A percentile compares a stretch with the other conserved stretches of the same genome.
Conservation (phyloP, 2,888 invertebrate species). For the Beris chalybata region DNA sequence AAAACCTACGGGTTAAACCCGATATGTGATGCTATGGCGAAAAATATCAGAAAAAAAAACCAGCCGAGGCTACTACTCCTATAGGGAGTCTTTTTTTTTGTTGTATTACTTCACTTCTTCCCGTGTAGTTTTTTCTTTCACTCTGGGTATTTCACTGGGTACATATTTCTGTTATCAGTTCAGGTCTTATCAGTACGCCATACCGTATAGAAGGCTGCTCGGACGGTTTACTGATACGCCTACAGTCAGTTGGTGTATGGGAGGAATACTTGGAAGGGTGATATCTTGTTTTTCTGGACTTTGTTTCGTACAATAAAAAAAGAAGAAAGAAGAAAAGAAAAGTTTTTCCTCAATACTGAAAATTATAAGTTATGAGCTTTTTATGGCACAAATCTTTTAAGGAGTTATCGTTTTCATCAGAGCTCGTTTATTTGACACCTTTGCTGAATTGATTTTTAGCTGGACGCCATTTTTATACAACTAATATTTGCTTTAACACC, state of each 20-base stretch:
- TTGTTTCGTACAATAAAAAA: not conserved
- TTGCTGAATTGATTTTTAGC: too few relatives aligned
- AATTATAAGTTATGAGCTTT: constrained; percentile 26
- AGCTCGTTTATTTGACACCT: too few relatives aligned
- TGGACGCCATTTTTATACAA: too few relatives aligned
- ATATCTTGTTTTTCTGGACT: constrained; percentile 1
- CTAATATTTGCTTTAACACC: too few relatives aligned
- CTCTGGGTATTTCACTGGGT: not conserved
- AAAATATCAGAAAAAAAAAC: too few relatives aligned
- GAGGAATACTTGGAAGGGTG: constrained; percentile 5
- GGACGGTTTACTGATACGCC: constrained; percentile 37
- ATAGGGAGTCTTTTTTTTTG: not conserved
- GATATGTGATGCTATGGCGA: too few relatives aligned
- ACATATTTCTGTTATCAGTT: constrained; percentile 10
- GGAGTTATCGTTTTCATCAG: too few relatives aligned
- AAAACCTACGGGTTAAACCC: too few relatives aligned
- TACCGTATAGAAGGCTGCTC: constrained; percentile 4
- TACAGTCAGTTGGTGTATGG: constrained; percentile 23
- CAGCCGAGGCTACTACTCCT: not conserved
- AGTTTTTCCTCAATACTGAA: not conserved
- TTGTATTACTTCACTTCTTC: not conserved
- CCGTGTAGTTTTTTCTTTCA: not conserved
- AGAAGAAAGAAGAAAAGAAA: too few relatives aligned
- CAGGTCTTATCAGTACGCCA: constrained; percentile 15
- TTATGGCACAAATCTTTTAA: too few relatives aligned